Base-by-base conservation (phyloP, 1,140 invertebrate genomes). In the Nylanderia fulva region DNA sequence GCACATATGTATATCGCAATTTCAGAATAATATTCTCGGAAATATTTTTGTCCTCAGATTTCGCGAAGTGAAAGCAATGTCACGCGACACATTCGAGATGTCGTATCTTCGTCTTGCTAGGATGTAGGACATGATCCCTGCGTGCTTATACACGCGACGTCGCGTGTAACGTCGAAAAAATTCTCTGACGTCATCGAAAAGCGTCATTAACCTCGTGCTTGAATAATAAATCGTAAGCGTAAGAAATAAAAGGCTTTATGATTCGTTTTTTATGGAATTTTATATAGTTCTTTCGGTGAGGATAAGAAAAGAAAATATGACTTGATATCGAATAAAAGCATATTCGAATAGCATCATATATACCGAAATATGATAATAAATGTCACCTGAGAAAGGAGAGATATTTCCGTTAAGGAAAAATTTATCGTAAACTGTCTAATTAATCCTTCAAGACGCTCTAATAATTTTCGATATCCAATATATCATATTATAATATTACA, bases 61-160 rank as follows among this genome's bases (percentile, higher is more conserved):
- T 18, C n/a, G n/a, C 24, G 1, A 56, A 82, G 36, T 72, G 52
- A 72, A 82, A 82, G 66, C 77, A 54, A 58, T 24, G 48, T 82
- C 77, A 82, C 77, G 77, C 77, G 77, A 82, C 52, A 58, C 24
- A 27, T 69, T 15, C 48, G 9, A 54, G 77, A 80, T 66, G 56
- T 77, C 68, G 80, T 76, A 77, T 64, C 76, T 82, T 82, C 83
- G 64, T 79, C 71, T 69, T 64, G 66, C 45, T 69, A 60, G 71
- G 79, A 90, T 89, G 77, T 91, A 90, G 88, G 76, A 85, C 88
- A 84, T 64, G 61, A 63, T 72, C 63, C 42, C 54, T 24, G 45
- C 27, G 54, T 60, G 42, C 42, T 52, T 42, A n/a, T n/a, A 63
- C 90, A 91, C 84, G 90, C 90, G 85, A 91, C 54, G 74, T 91